These are phyloP conservation scores for Chromobotia macracanthus DNA, from an alignment of 2,797 vertebrate species.

Conservation along the genomic window DNA sequence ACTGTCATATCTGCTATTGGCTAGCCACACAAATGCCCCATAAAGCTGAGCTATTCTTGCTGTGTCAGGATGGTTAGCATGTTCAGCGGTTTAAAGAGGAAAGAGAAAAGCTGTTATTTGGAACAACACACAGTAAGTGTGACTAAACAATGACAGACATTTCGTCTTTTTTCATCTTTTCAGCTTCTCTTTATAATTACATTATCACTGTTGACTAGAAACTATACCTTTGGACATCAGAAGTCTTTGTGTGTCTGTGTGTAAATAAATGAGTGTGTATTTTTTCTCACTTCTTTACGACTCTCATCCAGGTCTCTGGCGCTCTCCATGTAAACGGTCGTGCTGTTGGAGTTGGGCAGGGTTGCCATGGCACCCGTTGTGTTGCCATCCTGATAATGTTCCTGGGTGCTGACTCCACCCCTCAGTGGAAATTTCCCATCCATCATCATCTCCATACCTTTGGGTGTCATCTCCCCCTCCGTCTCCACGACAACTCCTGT, in stretches of 20 bases:
- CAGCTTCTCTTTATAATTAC: no score
- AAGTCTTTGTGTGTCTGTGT: not conserved
- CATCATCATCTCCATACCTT: slow-evolving; percentile 82
- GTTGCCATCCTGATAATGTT: slow-evolving; percentile 57
- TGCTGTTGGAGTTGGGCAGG: slow-evolving; percentile 71
- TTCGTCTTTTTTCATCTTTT: no score
- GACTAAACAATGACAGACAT: no score
- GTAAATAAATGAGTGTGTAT: slow-evolving; percentile 45
- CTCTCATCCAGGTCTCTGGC: slow-evolving; percentile 83
- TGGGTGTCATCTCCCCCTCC: slow-evolving; percentile 83
- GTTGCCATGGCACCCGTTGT: slow-evolving; percentile 63
- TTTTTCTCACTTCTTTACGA: slow-evolving; percentile 80
- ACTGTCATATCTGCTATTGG: no score
- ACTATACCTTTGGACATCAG: no score
- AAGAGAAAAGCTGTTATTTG: no score
- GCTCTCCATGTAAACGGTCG: slow-evolving; percentile 76
- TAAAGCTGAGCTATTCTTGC: no score
- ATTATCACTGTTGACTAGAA: no score
- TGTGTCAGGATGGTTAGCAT: no score
- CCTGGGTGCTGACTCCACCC: slow-evolving; percentile 60
- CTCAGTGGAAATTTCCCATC: slow-evolving; percentile 80
- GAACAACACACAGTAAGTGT: no score
- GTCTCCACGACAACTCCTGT: slow-evolving; percentile 93
- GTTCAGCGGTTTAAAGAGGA: no score
- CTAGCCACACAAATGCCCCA: no score